Percentiles rank a stretch among this genome's conserved stretches.
These are phyloP conservation scores for Carterocephalus palaemon DNA, from an alignment of 2,888 invertebrate genomes.

Conservation along the genomic window DNA sequence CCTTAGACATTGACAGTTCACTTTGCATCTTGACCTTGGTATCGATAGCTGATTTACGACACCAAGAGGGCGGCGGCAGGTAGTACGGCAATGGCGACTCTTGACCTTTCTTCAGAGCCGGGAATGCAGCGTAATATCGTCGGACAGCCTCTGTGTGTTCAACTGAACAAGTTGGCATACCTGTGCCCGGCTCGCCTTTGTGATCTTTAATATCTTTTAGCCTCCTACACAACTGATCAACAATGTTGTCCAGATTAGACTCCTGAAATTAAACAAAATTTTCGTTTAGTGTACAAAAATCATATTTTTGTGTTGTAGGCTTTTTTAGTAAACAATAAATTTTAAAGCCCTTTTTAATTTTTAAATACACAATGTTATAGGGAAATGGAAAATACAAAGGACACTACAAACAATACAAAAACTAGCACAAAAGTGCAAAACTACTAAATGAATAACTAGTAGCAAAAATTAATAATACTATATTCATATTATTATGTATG, in stretches of 20 bases:
- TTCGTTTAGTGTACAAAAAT: not conserved
- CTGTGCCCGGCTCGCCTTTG: slow-evolving; percentile 64
- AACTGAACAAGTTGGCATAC: slow-evolving; percentile 74
- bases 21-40: slow-evolving; percentile 65
- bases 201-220: slow-evolving; percentile 83
- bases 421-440: not conserved
- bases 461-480: slow-evolving; percentile 1
- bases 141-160: slow-evolving; percentile 83
- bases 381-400: not conserved
- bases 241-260: slow-evolving; percentile 88
- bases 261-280: slow-evolving; percentile 76
- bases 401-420: not conserved
- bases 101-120: slow-evolving; percentile 80
- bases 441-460: not conserved
- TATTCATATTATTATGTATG: slow-evolving; percentile 1
- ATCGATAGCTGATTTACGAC: slow-evolving; percentile 52
- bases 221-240: slow-evolving; percentile 89
- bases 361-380: not conserved
- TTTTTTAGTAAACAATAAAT: too few species aligned
- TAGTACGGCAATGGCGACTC: slow-evolving; percentile 67
- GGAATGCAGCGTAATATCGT: slow-evolving; percentile 88
- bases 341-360: too few species aligned
- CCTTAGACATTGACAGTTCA: slow-evolving; percentile 55
- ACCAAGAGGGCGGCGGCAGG: slow-evolving; percentile 70
- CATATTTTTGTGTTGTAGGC: too few species aligned